Base-by-base conservation (phyloP, 2,797 vertebrate species). In the Erpetoichthys calabaricus region DNA sequence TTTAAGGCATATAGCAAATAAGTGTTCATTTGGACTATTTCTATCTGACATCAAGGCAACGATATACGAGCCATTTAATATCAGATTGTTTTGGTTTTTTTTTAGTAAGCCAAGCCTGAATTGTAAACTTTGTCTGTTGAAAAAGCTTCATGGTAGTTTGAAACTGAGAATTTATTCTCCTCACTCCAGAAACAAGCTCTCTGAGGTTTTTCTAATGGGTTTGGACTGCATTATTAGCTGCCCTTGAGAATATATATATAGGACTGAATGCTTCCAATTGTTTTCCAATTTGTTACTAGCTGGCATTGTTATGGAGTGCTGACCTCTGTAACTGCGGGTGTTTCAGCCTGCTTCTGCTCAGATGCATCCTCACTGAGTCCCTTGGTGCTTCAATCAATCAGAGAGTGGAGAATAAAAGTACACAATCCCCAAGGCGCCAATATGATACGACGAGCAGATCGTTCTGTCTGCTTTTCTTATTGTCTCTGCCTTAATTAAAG, bases 371-470 rank as follows among this genome's bases (percentile, higher is more conserved):
- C 6, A 42, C 41, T 50, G 4, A 41, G 53, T 10, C 41, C 3
- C 5, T 5, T 42, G n/a, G 45, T 41, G 10, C 54, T 10, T 56
- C 63, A 56, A 51, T 65, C 42, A 53, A 45, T 61, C 57, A 42
- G 41, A 5, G 44, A 8, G n/a, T 44, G 9, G n/a, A 60, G 56
- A 60, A 6, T 42, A 7, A 6, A 47, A 49, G 25, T 45, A 25
- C 45, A 49, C 7, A n/a, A n/a, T 6, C 25, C n/a, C 42, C 45
- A 5, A 7, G 60, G 56, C 43, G 9, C 52, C 3, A n/a, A 47
- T 5, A 50, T 43, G 46, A 51, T 44, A 9, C 10, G 10, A 25
- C 51, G 25, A 25, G 25, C 25, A 25, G 25, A 25, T 25, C 25
- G 25, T 25, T 25, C 25, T 25, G 25, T 25, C 25, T 25, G 25